Evolutionary conservation across 2,888 invertebrate genomes (phyloP).

Genomic region (Oxyteleia sp.): DNA sequence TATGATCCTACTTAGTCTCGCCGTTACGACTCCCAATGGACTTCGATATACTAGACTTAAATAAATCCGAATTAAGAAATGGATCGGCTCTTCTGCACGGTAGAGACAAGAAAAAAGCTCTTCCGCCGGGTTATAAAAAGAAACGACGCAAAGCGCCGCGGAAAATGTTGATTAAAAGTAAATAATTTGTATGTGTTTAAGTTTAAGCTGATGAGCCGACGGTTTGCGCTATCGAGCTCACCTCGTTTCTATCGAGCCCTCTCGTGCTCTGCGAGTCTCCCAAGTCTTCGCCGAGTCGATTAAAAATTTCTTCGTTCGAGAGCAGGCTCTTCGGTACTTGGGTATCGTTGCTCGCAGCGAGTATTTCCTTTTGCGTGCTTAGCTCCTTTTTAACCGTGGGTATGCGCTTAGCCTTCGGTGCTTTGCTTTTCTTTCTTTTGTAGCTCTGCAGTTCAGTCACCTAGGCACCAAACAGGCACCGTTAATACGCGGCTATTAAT

Average conservation of each 20-base stretch:
- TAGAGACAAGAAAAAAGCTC: no score
- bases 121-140: no score
- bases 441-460: conserved; percentile 81
- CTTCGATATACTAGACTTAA: no score
- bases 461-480: conserved; percentile 70
- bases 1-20: no score
- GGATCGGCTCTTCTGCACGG: no score
- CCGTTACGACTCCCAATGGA: no score
- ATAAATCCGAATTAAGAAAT: no score
- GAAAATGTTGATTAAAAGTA: conserved; percentile 38
- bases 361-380: conserved; percentile 84
- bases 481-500: conserved; percentile 29
- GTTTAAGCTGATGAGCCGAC: conserved; percentile 40
- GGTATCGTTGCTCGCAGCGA: conserved; percentile 79
- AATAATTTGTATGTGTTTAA: conserved; percentile 54
- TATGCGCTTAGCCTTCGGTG: conserved; percentile 65
- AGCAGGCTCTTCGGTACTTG: conserved; percentile 74
- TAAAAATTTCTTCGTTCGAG: conserved; percentile 65
- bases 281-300: conserved; percentile 60
- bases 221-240: conserved; percentile 52
- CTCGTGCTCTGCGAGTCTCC: conserved; percentile 38
- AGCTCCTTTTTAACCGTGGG: conserved; percentile 84
- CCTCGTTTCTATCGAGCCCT: conserved; percentile 56
- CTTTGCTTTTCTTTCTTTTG: conserved; percentile 76
- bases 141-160: background rate